Base-by-base conservation (phyloP, 2,797 vertebrate genomes). In the Notolepis coatsorum region DNA sequence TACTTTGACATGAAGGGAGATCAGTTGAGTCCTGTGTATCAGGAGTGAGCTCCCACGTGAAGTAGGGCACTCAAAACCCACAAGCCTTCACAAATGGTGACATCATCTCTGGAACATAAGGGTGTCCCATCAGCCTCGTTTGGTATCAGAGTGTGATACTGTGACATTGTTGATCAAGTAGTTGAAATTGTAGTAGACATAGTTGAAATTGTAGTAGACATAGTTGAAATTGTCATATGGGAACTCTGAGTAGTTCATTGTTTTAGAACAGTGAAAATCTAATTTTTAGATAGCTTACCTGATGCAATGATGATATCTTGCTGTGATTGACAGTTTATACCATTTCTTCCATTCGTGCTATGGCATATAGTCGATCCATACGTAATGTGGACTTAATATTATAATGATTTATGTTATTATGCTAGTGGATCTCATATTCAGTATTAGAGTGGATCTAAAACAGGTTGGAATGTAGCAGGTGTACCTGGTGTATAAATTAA, bases 1-100 rank as follows among this genome's bases (percentile, higher is more conserved):
- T 8, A 47, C 50, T 31, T 2, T 43, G 54, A 55, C n/a, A 18
- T 20, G 8, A 51, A 62, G 23, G 39, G 61, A 6, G 2, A 41
- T 41, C 15, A 53, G 12, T 2, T 20, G 2, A 50, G 21, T 56
- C 39, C 5, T 17, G 65, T 71, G 73, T 43, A 48, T 66, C 53
- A 67, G 69, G 35, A 45, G 46, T 15, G 42, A 28, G 59, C 42
- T 43, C 28, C 39, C 43, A 33, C 5, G 2, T 35, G 78, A 89
- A 84, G 52, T 77, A 77, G 69, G 73, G 7, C 78, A 77, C 7
- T 46, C 27, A 28, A 49, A 65, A 71, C 56, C 20, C 65, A n/a
- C n/a, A 20, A 41, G 53, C 45, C 23, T 56, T 68, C 13, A 15
- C 15, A 31, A 45, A 31, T 5, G n/a, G n/a, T n/a, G n/a, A 2